These are phyloP conservation scores for Gymnorhina tibicen DNA, from an alignment of 2,113 vertebrate genomes.

Conservation along the genomic window DNA sequence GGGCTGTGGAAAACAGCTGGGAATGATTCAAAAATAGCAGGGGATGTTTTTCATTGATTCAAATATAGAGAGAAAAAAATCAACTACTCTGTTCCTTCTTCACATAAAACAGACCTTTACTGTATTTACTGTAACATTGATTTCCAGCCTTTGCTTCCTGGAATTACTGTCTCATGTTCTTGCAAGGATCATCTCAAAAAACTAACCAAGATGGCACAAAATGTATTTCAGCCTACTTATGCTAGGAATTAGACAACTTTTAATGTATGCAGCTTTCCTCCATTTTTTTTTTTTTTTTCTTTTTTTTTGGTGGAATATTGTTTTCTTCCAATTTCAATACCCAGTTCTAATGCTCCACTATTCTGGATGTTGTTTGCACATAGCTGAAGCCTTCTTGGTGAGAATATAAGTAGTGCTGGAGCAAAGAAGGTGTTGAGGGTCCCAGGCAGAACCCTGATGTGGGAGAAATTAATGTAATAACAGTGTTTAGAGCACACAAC, in stretches of 20 bases:
- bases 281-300: neutral
- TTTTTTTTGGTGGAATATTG: neutral
- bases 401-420: neutral
- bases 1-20: neutral
- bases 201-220: neutral
- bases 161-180: neutral
- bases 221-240: neutral
- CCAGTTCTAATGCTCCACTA: rapidly evolving
- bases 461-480: neutral
- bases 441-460: neutral
- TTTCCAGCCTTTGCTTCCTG: neutral
- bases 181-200: neutral
- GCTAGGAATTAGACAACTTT: neutral
- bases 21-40: neutral
- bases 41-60: neutral
- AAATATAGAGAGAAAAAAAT: neutral
- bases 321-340: neutral
- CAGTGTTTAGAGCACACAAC: rapidly evolving
- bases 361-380: neutral
- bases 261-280: neutral
- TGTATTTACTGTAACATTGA: neutral
- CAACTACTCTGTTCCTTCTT: neutral
- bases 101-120: neutral
- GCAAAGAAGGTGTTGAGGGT: neutral
- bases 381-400: neutral